These are phyloP conservation scores for Eupleurogrammus muticus DNA, from an alignment of 2,797 vertebrate genomes.

Conservation along the genomic window DNA sequence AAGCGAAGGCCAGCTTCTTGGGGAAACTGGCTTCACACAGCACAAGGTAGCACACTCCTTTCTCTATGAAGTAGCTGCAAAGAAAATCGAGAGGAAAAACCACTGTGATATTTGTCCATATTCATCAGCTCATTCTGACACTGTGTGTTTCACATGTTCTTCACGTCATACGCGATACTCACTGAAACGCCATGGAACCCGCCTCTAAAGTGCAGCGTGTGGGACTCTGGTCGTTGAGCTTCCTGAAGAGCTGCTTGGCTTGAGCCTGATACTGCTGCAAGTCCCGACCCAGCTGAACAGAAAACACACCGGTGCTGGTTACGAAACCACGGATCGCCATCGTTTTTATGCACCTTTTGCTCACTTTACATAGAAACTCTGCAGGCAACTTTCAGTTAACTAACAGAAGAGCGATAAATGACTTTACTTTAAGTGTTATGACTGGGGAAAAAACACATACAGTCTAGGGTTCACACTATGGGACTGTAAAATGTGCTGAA, in stretches of 20 bases:
- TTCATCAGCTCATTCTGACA: too few species aligned
- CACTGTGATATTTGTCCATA: too few species aligned
- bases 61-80: conserved; percentile 94
- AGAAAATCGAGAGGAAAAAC: neutral
- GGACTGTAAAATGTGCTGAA: conserved; percentile 14
- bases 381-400: conserved; percentile 6
- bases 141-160: too few species aligned
- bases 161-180: conserved; percentile 73
- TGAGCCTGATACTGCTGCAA: conserved; percentile 98
- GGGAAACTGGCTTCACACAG: conserved; percentile 96
- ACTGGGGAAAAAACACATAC: neutral
- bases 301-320: conserved; percentile 31
- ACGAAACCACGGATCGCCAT: conserved; percentile 14
- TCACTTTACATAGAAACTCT: neutral
- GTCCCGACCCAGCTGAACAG: conserved; percentile 92
- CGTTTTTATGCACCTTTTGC: neutral
- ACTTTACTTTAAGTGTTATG: neutral
- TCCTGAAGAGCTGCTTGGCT: conserved; percentile 97
- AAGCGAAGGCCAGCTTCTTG: conserved; percentile 97
- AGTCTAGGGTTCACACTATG: conserved; percentile 8
- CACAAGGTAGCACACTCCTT: conserved; percentile 95
- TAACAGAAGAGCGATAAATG: conserved; percentile 6
- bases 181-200: conserved; percentile 96
- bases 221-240: conserved; percentile 97
- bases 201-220: conserved; percentile 97